These are phyloP conservation scores for Phaonia tiefii DNA, from an alignment of 2,888 invertebrate genomes.

Conservation along the genomic window DNA sequence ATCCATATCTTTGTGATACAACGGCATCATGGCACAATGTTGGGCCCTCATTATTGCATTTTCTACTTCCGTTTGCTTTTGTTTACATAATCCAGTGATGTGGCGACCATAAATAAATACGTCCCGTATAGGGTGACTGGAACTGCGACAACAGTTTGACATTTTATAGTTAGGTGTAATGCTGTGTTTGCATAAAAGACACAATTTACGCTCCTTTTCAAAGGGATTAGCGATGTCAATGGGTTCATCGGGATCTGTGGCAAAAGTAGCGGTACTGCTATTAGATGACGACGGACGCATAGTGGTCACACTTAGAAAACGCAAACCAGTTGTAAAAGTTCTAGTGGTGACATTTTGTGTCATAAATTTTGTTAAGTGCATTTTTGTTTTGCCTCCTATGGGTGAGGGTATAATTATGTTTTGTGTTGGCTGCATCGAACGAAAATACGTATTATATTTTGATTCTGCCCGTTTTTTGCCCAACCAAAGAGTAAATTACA, in stretches of 20 bases:
- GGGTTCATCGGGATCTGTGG: constrained; percentile 74
- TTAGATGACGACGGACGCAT: neutral
- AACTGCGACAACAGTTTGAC: constrained; percentile 93
- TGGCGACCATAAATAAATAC: constrained; percentile 94
- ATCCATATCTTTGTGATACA: constrained; percentile 88
- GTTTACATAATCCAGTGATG: constrained; percentile 94
- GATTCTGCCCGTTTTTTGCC: no score
- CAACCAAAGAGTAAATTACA: no score
- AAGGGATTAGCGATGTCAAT: constrained; percentile 90
- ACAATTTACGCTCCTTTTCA: constrained; percentile 86
- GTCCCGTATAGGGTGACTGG: constrained; percentile 97
- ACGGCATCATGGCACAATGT: constrained; percentile 90
- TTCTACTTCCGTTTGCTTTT: constrained; percentile 89
- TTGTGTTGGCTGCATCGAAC: no score
- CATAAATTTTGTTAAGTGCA: no score
- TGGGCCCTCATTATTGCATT: constrained; percentile 88
- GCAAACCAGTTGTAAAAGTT: constrained; percentile 56
- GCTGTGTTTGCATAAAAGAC: constrained; percentile 91
- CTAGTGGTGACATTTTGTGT: no score
- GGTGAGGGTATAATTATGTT: no score
- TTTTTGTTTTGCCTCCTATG: no score
- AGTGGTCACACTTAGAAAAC: constrained; percentile 58
- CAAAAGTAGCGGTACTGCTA: neutral
- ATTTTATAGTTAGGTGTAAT: constrained; percentile 96
- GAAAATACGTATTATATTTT: no score